Base-by-base conservation (phyloP, 2,797 vertebrate species). In the Helostoma temminkii region DNA sequence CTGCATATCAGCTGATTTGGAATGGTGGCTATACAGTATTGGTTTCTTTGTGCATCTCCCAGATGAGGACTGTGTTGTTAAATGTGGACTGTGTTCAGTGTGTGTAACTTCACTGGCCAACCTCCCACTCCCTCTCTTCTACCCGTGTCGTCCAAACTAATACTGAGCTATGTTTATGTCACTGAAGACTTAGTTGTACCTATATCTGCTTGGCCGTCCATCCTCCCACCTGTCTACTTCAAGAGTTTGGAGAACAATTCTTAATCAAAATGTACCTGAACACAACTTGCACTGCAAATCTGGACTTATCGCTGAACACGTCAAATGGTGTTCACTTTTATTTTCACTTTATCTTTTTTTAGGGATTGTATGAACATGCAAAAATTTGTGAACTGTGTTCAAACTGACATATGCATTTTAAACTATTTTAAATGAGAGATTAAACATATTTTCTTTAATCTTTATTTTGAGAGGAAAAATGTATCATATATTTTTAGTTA, bases 1-100 rank as follows among this genome's bases (percentile, higher is more conserved):
- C 92, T 92, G 88, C 88, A 89, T 95, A 95, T 95, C 95, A 93
- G 85, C 77, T 88, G 92, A 94, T 83, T 94, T 95, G 94, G 93
- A 89, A 94, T 93, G 94, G 94, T 95, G 96, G 96, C 94, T 95
- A 94, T 94, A 89, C n/a, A n/a, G n/a, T 94, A 94, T 96, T 95
- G 93, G 95, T 93, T 94, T 95, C 93, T 94, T 94, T 95, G 94
- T 92, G 95, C 89, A 89, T 90, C 83, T 89, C 81, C 82, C 86
- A 93, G 89, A 95, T 72, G 67, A 94, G 92, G 96, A 95, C 82
- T 71, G 73, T 91, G 87, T 91, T 95, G 94, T 96, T 91, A 85
- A 90, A 89, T 93, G 94, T 94, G 91, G 94, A 95, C 94, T 94
- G 94, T 96, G 94, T 92, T 96, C 87, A 86, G 93, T 97, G 94